Evolutionary conservation across 2,797 vertebrate genomes (phyloP), one percentile per base, ranked within the genome.

Genomic region (Halcyon smyrnensis): DNA sequence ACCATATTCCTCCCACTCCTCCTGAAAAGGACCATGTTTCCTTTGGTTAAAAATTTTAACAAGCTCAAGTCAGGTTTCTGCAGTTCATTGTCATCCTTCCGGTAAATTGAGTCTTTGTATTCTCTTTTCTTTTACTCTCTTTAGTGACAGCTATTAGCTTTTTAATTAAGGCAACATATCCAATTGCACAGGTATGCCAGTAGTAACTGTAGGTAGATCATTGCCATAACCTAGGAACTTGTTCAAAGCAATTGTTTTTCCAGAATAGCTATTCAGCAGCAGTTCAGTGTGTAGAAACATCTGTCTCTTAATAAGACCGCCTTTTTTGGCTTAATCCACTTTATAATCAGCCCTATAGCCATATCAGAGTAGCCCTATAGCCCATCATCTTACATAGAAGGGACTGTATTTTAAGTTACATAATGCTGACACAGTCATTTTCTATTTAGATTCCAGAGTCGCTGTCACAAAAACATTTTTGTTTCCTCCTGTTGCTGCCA

Each of bases 401-500:
- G 78, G 93, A 87, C 87, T 96, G 80, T 95, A 86, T 93, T 92
- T 93, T 87, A 63, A 94, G 53, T 92, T 97, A 82, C 69, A 41
- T 96, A 96, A 94, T 96, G 95, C 96, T 97, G 95, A 98, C 96
- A 62, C 94, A 59, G 93, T 98, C 93, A 12, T 98, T 97, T 98
- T 98, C 95, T 98, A 96, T 98, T 98, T 97, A 98, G 98, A 98
- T 98, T 98, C 97, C 97, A 97, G 96, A 95, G 97, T 97, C 83
- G 97, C 97, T 97, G 97, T 97, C 97, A 98, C 98, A 98, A 98
- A 98, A 97, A 96, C 98, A 97, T 98, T 98, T 98, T 97, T 98
- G 96, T 98, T 98, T 98, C 98, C 97, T 98, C 98, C 98, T 92
- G 97, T 98, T 98, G 98, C 98, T 97, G 98, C 98, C 98, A 98